Conservation (phyloP, 2,113 vertebrate genomes). For the Mastomys natalensis region DNA sequence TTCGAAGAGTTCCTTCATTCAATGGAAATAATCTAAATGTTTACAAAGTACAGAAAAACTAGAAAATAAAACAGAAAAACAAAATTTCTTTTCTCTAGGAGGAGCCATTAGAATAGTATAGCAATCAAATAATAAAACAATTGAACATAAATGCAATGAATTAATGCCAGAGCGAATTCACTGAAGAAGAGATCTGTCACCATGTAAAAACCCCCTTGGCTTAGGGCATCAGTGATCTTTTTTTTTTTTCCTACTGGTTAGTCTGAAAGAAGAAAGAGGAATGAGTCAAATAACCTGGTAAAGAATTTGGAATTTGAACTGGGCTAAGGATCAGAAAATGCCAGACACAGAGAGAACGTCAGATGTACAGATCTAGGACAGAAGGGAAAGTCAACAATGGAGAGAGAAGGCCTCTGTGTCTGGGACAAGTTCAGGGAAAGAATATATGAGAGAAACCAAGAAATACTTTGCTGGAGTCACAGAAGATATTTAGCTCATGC, state of each 20-base stretch:
- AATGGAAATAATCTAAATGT: background rate
- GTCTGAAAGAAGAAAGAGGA: background rate
- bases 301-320: background rate
- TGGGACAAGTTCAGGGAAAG: background rate
- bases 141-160: background rate
- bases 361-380: background rate
- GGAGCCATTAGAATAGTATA: background rate
- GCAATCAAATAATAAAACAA: background rate
- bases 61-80: background rate
- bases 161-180: background rate
- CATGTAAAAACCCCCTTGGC: background rate
- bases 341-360: background rate
- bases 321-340: background rate
- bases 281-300: background rate
- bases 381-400: background rate
- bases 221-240: background rate
- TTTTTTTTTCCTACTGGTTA: background rate
- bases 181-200: background rate
- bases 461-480: background rate
- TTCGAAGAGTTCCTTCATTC: background rate
- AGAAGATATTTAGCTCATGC: background rate
- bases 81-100: background rate
- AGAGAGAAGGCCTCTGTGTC: background rate
- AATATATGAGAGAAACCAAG: background rate
- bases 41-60: background rate